Base-by-base conservation (phyloP, 2,888 invertebrate genomes). In the Carcina quercana region DNA sequence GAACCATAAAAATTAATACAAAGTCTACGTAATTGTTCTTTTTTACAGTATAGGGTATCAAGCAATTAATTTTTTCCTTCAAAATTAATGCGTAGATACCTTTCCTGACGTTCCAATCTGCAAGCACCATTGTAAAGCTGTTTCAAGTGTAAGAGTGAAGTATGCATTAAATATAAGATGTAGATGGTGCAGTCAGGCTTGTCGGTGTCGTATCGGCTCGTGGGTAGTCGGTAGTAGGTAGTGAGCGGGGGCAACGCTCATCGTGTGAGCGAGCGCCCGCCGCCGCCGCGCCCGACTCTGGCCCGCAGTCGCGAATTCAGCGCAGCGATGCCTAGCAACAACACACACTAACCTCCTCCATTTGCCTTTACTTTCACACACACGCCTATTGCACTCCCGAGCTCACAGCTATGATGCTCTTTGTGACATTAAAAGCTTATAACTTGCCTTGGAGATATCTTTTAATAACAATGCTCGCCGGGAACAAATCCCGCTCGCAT, bases 251-350 rank as follows among this genome's bases (percentile, higher is more conserved):
- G 79, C 80, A 80, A 80, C 65, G 80, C 59, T 78, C 79, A 78
- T 71, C 80, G 80, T 80, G 80, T 79, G 80, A 80, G 76, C 76
- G 72, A 53, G n/a, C n/a, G n/a, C n/a, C n/a, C 63, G 69, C 67
- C 70, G 59, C 68, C 70, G 64, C 60, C 59, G 20, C 8, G 20
- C 20, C 45, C 32, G n/a, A n/a, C 22, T 22, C 27, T 26, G 52
- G 49, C 60, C 63, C 70, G 75, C 79, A 74, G 75, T 78, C 71
- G 80, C 79, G 66, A 79, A 78, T 74, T 68, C 74, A 70, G 63
- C 65, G 61, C 27, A 28, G 31, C 13, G 67, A 67, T 68, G 72
- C 79, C 70, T 79, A 71, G 79, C 76, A 80, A 80, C 79, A 76
- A 59, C 50, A 43, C 67, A 65, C 66, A 66, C 67, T 67, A 62